Evolutionary conservation across 1,140 invertebrate genomes (phyloP).

Genomic region (Scaptomyza graminum): DNA sequence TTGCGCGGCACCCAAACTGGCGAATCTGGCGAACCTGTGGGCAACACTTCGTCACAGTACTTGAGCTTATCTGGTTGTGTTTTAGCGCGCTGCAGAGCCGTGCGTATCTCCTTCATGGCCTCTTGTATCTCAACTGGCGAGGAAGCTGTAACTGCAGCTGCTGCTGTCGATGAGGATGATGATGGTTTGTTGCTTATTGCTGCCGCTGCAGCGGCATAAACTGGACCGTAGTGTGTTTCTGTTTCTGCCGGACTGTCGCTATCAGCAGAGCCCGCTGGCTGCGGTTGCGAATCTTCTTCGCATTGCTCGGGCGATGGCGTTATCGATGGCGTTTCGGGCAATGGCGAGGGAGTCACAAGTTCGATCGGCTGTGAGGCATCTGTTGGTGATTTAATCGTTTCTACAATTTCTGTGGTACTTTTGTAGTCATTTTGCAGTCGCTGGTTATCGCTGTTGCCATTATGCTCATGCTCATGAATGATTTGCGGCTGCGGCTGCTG

Average conservation of each 20-base stretch:
- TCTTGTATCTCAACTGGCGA: slow-evolving; percentile 86
- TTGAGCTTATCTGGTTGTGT: slow-evolving; percentile 82
- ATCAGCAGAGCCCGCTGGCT: slow-evolving; percentile 15
- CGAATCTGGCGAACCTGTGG: slow-evolving; percentile 71
- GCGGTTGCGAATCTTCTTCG: slow-evolving; percentile 8
- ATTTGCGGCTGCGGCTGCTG: slow-evolving; percentile 7
- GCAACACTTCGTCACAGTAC: slow-evolving; percentile 75
- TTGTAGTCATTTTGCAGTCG: slow-evolving; percentile 66
- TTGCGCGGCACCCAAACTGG: slow-evolving; percentile 83
- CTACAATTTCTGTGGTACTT: slow-evolving; percentile 31
- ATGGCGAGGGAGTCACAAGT: slow-evolving; percentile 1
- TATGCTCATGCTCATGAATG: slow-evolving; percentile 46
- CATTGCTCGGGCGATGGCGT: slow-evolving; percentile 17
- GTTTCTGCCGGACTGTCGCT: slow-evolving; percentile 26
- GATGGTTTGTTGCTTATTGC: not conserved
- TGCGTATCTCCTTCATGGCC: slow-evolving; percentile 92
- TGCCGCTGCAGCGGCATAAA: slow-evolving; percentile 50
- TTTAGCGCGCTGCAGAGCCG: slow-evolving; percentile 89
- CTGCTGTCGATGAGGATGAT: slow-evolving; percentile 16
- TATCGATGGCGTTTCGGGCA: not conserved
- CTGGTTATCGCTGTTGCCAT: slow-evolving; percentile 49
- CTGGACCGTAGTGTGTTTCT: slow-evolving; percentile 51
- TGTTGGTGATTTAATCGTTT: slow-evolving; percentile 10
- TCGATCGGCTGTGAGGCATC: slow-evolving; percentile 16
- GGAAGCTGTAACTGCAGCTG: slow-evolving; percentile 22